Conservation (phyloP, 2,113 vertebrate genomes). For the Merops nubicus region DNA sequence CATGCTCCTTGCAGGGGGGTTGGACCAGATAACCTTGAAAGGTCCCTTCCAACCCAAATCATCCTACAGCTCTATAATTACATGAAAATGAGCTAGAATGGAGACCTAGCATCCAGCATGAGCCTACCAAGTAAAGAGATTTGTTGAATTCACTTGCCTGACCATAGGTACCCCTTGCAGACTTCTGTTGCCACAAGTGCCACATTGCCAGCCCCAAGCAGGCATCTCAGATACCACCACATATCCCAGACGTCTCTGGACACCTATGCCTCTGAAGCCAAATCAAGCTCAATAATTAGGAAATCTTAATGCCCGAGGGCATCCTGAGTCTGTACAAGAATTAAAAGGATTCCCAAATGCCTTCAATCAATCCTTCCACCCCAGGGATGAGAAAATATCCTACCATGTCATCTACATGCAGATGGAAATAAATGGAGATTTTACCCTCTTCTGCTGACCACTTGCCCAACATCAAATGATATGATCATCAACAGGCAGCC, state of each 20-base stretch:
- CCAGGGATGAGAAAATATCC: background rate
- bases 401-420: background rate
- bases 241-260: background rate
- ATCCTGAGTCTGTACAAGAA: background rate
- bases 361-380: background rate
- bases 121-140: background rate
- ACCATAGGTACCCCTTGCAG: background rate
- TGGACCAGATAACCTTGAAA: background rate
- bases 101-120: background rate
- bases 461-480: too few species aligned
- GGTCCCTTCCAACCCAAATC: background rate
- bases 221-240: background rate
- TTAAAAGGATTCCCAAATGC: background rate
- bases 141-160: background rate
- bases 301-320: background rate
- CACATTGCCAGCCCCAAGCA: background rate
- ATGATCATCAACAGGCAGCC: too few species aligned
- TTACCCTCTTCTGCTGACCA: too few species aligned
- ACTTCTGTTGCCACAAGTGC: background rate
- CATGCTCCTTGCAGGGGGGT: background rate
- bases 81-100: background rate
- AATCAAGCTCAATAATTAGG: background rate
- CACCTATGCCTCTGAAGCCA: background rate
- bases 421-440: background rate
- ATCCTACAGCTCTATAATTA: background rate